These are phyloP conservation scores for Agelaius tricolor DNA, from an alignment of 2,113 vertebrate species.

Conservation along the genomic window DNA sequence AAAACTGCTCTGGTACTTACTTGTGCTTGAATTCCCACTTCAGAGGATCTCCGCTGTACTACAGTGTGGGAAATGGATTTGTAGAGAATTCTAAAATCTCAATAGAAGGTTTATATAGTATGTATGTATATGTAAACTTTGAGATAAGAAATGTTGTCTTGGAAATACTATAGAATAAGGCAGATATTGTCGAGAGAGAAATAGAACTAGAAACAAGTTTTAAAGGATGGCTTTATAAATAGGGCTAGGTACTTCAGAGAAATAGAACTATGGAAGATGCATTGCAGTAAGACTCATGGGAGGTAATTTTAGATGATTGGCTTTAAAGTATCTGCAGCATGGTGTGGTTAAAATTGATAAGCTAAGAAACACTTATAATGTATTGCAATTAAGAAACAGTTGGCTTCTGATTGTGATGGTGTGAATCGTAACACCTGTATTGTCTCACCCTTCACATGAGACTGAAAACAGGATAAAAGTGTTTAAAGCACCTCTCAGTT, in stretches of 20 bases:
- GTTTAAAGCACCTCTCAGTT: not conserved
- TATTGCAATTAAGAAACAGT: not conserved
- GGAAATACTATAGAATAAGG: not conserved
- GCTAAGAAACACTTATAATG: not conserved
- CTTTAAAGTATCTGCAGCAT: not conserved
- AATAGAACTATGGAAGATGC: not conserved
- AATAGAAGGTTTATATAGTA: not conserved
- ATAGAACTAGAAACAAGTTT: not conserved
- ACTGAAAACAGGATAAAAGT: not conserved
- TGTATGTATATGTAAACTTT: not conserved
- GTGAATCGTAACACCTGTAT: not conserved
- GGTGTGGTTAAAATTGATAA: not conserved
- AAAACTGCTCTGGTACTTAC: not conserved
- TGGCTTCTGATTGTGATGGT: not conserved
- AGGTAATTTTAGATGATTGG: not conserved
- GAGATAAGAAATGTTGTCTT: not conserved
- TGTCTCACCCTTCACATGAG: not conserved
- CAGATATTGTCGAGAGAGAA: not conserved
- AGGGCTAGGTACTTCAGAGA: not conserved
- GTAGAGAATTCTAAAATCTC: not conserved
- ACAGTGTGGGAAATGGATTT: not conserved
- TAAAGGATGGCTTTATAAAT: not conserved
- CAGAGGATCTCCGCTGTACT: not conserved
- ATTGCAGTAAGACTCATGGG: not conserved
- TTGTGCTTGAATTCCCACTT: not conserved